These are phyloP conservation scores for Drosophila subobscura DNA, from an alignment of 1,140 invertebrate species.

Conservation along the genomic window DNA sequence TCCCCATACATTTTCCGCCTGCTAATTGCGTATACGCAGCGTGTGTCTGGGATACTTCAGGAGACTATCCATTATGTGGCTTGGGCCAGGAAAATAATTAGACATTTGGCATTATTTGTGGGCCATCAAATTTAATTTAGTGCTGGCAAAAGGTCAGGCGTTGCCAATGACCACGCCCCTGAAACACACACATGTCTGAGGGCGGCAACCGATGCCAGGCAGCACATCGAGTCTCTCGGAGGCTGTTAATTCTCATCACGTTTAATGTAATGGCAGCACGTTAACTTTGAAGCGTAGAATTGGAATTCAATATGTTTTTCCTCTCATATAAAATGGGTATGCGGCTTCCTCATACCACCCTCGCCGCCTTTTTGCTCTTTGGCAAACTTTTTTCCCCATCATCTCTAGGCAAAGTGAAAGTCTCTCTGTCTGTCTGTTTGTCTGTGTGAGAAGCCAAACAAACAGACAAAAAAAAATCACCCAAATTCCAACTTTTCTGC, in stretches of 20 bases:
- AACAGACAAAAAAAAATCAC: background rate
- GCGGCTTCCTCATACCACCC: background rate
- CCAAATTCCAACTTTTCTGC: slow-evolving; percentile 51
- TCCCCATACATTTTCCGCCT: slow-evolving; percentile 5
- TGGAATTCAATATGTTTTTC: slow-evolving; percentile 81
- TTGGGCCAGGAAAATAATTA: slow-evolving; percentile 72
- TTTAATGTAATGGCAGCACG: slow-evolving; percentile 79
- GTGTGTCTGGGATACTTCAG: slow-evolving; percentile 43
- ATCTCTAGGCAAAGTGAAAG: slow-evolving; percentile 47
- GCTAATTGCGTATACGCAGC: slow-evolving; percentile 67
- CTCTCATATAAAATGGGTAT: slow-evolving; percentile 61
- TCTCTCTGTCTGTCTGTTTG: slow-evolving; percentile 20
- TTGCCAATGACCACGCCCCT: slow-evolving; percentile 54
- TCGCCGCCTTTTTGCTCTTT: background rate
- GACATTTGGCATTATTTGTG: slow-evolving; percentile 78
- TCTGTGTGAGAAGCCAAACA: slow-evolving; percentile 21
- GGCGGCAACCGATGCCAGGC: too few species aligned
- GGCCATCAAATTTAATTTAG: slow-evolving; percentile 81
- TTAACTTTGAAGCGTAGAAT: slow-evolving; percentile 78
- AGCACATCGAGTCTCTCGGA: background rate
- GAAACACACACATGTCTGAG: background rate
- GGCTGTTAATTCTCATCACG: slow-evolving; percentile 79
- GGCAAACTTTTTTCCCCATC: slow-evolving; percentile 51
- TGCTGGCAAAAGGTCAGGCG: slow-evolving; percentile 60
- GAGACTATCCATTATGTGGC: slow-evolving; percentile 29